These are phyloP conservation scores for Diplazon laetatorius DNA, from an alignment of 2,888 invertebrate species.

Conservation along the genomic window DNA sequence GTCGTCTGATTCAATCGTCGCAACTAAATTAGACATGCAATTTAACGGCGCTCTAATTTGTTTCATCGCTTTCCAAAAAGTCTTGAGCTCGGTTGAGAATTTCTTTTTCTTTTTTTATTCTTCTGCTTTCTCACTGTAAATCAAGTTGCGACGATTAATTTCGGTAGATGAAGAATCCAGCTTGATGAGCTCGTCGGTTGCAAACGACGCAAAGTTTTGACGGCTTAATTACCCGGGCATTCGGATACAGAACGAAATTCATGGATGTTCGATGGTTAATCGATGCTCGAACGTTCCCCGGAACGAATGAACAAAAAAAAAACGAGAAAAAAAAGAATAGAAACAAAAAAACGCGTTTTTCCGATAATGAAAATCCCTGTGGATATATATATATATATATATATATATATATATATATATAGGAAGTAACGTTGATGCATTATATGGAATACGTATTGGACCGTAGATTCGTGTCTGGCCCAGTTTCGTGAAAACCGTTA, in stretches of 20 bases:
- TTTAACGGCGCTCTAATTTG: not conserved
- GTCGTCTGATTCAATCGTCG: not conserved
- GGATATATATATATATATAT: too few relatives aligned
- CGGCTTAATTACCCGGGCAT: not conserved
- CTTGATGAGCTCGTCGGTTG: not conserved
- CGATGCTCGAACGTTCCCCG: slow-evolving; percentile 3
- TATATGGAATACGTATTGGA: slow-evolving; percentile 18
- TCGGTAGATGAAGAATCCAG: not conserved
- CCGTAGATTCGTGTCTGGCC: slow-evolving; percentile 26
- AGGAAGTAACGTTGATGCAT: slow-evolving; percentile 6
- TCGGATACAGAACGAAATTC: not conserved
- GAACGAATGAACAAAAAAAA: slow-evolving; percentile 24
- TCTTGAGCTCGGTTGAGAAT: not conserved
- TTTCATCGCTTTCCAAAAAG: not conserved
- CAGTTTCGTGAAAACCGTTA: slow-evolving; percentile 41
- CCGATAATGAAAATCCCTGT: slow-evolving; percentile 17
- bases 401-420: too few relatives aligned
- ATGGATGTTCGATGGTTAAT: slow-evolving; percentile 1
- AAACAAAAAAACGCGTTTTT: not conserved
- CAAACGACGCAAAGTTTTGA: not conserved
- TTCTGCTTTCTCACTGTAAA: too few relatives aligned
- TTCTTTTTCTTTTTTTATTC: too few relatives aligned
- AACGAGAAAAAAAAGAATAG: not conserved
- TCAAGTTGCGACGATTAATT: too few relatives aligned
- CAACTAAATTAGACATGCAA: too few relatives aligned